These are phyloP conservation scores for Alethe diademata DNA, from an alignment of 2,113 vertebrate genomes.

Conservation along the genomic window DNA sequence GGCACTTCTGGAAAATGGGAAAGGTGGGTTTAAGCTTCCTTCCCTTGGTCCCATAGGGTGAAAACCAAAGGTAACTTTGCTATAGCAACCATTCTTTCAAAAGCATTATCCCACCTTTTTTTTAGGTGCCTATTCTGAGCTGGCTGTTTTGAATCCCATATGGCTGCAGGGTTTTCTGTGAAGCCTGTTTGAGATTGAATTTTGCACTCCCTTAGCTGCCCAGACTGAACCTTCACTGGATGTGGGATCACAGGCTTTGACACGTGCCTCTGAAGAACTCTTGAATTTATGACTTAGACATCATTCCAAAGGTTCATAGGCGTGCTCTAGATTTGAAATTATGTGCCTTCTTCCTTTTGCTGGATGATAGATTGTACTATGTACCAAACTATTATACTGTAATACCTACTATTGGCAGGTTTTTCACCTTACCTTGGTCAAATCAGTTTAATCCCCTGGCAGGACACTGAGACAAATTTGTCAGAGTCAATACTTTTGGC, in stretches of 20 bases:
- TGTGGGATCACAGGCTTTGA: background rate
- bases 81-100: background rate
- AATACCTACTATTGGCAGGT: background rate
- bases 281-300: background rate
- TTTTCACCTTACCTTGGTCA: background rate
- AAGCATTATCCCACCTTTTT: background rate
- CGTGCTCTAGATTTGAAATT: background rate
- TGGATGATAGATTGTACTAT: background rate
- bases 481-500: background rate
- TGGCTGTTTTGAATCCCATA: background rate
- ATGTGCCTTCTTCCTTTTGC: background rate
- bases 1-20: background rate
- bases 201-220: background rate
- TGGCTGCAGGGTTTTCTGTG: background rate
- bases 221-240: background rate
- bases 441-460: background rate
- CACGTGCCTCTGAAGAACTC: background rate
- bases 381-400: background rate
- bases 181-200: background rate
- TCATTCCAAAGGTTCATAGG: background rate
- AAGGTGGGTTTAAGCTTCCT: background rate
- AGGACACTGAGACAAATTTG: background rate
- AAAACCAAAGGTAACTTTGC: background rate
- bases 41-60: background rate
- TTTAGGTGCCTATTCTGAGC: background rate